These are phyloP conservation scores for Drosophila mauritiana DNA, from an alignment of 1,140 invertebrate species.

Conservation along the genomic window DNA sequence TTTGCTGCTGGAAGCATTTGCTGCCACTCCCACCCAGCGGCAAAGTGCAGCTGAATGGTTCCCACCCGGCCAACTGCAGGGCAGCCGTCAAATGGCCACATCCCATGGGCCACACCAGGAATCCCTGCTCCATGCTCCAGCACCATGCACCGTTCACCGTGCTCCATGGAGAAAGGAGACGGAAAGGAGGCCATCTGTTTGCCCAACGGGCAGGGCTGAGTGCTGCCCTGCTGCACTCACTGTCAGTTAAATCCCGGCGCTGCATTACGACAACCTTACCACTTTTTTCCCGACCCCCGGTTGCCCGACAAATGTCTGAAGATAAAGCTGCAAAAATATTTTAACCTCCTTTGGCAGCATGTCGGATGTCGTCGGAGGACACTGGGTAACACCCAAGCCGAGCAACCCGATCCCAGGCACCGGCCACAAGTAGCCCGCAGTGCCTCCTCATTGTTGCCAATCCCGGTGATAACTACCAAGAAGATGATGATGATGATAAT, in stretches of 20 bases:
- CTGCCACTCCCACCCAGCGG: constrained; percentile 21
- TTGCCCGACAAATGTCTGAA: constrained; percentile 68
- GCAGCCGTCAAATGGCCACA: constrained; percentile 76
- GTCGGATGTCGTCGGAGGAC: constrained; percentile 47
- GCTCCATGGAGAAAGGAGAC: background rate
- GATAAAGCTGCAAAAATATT: constrained; percentile 84
- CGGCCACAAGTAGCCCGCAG: constrained; percentile 20
- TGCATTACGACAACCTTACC: constrained; percentile 64
- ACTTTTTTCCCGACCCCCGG: background rate
- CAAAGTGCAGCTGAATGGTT: constrained; percentile 57
- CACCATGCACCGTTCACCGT: too few species aligned
- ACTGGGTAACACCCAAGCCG: constrained; percentile 11
- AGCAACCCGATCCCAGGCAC: background rate
- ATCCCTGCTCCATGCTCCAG: background rate
- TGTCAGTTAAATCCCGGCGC: constrained; percentile 78
- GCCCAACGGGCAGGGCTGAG: constrained; percentile 33
- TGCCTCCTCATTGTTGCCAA: constrained; percentile 36
- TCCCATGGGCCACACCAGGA: constrained; percentile 62
- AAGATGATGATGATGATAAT: background rate
- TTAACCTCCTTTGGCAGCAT: constrained; percentile 81
- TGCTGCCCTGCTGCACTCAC: constrained; percentile 64
- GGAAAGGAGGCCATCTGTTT: constrained; percentile 72
- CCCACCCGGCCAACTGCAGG: constrained; percentile 65
- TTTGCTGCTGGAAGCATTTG: constrained; percentile 66
- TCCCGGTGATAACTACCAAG: background rate